Evolutionary conservation across 53 echinoderm and acorn worm genomes (phyloP).

Genomic region (Temnopleurus reevesii): DNA sequence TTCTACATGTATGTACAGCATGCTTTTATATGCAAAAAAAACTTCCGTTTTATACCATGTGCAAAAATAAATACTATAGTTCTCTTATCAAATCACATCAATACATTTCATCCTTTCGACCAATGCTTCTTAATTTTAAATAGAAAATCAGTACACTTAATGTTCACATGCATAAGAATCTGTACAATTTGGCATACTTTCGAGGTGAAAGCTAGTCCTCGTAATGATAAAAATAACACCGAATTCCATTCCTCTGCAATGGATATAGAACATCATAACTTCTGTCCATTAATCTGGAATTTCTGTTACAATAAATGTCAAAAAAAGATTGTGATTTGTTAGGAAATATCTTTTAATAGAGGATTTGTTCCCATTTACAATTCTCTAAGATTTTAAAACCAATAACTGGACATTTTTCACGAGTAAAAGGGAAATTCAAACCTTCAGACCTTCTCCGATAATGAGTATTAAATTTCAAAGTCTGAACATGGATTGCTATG

Average conservation of each 20-base stretch:
- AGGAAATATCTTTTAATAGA: too few species aligned
- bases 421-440: too few species aligned
- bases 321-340: too few species aligned
- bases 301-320: too few species aligned
- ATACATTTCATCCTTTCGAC: slow-evolving; percentile 29
- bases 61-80: slow-evolving; percentile 45
- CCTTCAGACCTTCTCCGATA: too few species aligned
- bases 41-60: not conserved
- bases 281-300: too few species aligned
- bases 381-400: too few species aligned
- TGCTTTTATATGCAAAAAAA: slow-evolving; percentile 27
- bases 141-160: not conserved
- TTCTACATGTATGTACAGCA: slow-evolving; percentile 2
- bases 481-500: too few species aligned
- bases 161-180: slow-evolving; percentile 10
- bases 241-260: not conserved
- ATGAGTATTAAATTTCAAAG: too few species aligned
- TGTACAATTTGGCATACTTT: slow-evolving; percentile 16
- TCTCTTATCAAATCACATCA: slow-evolving; percentile 26
- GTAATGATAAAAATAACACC: not conserved
- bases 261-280: too few species aligned
- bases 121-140: not conserved
- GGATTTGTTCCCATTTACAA: too few species aligned
- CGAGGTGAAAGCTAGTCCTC: not conserved
- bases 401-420: too few species aligned